Evolutionary conservation across 1,140 invertebrate species (phyloP).

Genomic region (Homalodisca vitripennis): DNA sequence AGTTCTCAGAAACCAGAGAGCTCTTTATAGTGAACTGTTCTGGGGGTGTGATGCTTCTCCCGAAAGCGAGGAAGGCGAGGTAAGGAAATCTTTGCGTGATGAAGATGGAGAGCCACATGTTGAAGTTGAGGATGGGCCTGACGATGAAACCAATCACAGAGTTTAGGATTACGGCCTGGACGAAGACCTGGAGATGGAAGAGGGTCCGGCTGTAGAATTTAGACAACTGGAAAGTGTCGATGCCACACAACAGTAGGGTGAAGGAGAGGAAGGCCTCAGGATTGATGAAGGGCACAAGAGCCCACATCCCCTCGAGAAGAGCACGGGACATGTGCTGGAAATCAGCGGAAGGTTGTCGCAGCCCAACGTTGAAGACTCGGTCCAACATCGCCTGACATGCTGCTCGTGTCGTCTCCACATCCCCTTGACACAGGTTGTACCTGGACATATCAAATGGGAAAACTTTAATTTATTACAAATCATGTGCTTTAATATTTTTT

Average conservation of each 20-base stretch:
- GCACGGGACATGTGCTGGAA: slow-evolving; percentile 51
- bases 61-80: slow-evolving; percentile 46
- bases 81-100: slow-evolving; percentile 48
- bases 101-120: slow-evolving; percentile 49
- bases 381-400: slow-evolving; percentile 48
- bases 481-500: too few relatives aligned
- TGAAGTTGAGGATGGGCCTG: slow-evolving; percentile 48
- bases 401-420: slow-evolving; percentile 48
- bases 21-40: slow-evolving; percentile 24
- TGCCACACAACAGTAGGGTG: slow-evolving; percentile 41
- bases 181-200: slow-evolving; percentile 49
- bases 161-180: slow-evolving; percentile 48
- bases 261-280: slow-evolving; percentile 48
- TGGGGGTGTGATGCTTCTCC: slow-evolving; percentile 36
- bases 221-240: slow-evolving; percentile 11
- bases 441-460: too few relatives aligned
- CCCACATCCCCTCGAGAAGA: slow-evolving; percentile 52
- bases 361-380: slow-evolving; percentile 48
- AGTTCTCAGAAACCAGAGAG: neutral
- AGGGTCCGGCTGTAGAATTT: slow-evolving; percentile 47
- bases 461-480: too few relatives aligned
- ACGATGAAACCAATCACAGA: slow-evolving; percentile 46
- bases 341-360: slow-evolving; percentile 51
- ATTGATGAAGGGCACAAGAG: slow-evolving; percentile 49
- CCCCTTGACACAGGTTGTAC: slow-evolving; percentile 57